Conservation (phyloP, 1,140 invertebrate genomes). For the Coelopa frigida region DNA sequence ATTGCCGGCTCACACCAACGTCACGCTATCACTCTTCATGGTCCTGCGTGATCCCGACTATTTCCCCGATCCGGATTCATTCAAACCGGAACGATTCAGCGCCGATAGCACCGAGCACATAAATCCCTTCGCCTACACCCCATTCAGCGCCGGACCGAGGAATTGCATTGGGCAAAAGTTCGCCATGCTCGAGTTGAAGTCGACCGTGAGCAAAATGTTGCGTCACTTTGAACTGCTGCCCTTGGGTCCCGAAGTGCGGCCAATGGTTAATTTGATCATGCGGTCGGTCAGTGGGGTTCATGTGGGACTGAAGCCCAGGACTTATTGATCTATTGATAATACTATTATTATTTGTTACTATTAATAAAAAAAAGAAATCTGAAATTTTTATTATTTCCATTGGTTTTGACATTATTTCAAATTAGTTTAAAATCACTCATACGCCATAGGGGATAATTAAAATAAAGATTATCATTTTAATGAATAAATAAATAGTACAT, state of each 20-base stretch:
- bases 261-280: conserved; percentile 27
- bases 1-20: conserved; percentile 41
- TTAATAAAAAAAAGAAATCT: too few species aligned
- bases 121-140: conserved; percentile 51
- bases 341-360: too few species aligned
- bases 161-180: conserved; percentile 72
- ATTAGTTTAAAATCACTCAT: too few species aligned
- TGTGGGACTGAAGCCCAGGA: conserved; percentile 28
- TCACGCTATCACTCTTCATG: conserved; percentile 44
- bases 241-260: conserved; percentile 23
- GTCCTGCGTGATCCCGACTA: conserved; percentile 50
- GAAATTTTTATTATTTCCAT: too few species aligned
- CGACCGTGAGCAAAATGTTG: conserved; percentile 42
- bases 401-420: too few species aligned
- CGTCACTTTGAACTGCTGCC: conserved; percentile 41
- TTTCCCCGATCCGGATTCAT: conserved; percentile 55
- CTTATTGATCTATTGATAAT: conserved; percentile 21
- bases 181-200: conserved; percentile 70
- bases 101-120: conserved; percentile 39
- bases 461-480: too few species aligned
- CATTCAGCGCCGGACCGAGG: conserved; percentile 57
- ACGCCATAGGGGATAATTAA: too few species aligned
- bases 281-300: conserved; percentile 34
- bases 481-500: too few species aligned
- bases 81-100: conserved; percentile 61